phyloP scores from a whole-genome alignment of 2,888 invertebrate species.

The Lymantria monacha region DNA sequence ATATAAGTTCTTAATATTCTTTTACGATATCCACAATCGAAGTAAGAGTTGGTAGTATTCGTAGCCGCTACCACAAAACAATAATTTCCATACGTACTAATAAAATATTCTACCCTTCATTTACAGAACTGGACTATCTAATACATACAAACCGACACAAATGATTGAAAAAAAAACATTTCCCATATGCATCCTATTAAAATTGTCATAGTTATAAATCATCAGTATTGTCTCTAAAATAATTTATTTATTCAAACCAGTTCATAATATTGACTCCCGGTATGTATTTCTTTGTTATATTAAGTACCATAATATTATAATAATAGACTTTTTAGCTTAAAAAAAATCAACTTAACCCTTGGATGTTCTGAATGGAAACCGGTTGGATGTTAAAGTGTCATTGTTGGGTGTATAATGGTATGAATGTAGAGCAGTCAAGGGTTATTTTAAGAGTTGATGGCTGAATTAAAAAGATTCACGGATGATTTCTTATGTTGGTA shows the following conservation, averaged over 20 bases:
- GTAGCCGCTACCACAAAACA: too few relatives aligned
- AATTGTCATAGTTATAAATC: constrained; percentile 36
- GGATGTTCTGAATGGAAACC: constrained; percentile 27
- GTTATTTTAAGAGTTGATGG: constrained; percentile 24
- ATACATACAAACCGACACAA: constrained; percentile 7
- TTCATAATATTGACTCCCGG: constrained; percentile 54
- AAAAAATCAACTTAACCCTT: constrained; percentile 38
- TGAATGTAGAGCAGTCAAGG: constrained; percentile 34
- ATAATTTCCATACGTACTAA: background rate
- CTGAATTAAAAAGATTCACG: constrained; percentile 25
- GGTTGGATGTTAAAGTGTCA: constrained; percentile 22
- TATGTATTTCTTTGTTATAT: constrained; percentile 48
- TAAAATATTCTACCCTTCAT: background rate
- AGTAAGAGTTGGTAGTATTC: too few relatives aligned
- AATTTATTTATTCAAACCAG: constrained; percentile 45
- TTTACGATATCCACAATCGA: too few relatives aligned
- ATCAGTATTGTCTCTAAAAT: constrained; percentile 43
- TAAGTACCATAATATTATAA: constrained; percentile 58
- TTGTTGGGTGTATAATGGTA: constrained; percentile 32
- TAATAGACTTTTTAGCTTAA: constrained; percentile 43
- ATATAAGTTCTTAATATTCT: too few relatives aligned
- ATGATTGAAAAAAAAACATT: constrained; percentile 10
- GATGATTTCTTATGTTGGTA: constrained; percentile 10
- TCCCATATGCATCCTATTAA: constrained; percentile 45
- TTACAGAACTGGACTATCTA: background rate